These are phyloP conservation scores for Rhegmatorhina hoffmannsi DNA, from an alignment of 2,113 vertebrate genomes.

Conservation along the genomic window DNA sequence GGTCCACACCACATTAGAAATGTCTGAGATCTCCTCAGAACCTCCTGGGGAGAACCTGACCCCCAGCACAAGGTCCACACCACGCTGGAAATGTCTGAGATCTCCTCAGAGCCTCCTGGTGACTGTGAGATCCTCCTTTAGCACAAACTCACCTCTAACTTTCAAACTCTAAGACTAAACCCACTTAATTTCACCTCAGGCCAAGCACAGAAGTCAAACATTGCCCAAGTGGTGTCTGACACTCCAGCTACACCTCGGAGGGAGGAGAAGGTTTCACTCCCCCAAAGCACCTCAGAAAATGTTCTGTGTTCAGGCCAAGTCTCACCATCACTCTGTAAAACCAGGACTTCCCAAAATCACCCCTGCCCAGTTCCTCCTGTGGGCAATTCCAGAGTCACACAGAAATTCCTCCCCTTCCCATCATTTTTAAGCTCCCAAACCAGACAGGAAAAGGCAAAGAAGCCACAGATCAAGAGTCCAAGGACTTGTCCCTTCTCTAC, in stretches of 20 bases:
- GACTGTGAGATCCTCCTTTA: background rate
- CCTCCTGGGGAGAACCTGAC: too few relatives aligned
- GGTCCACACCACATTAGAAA: too few relatives aligned
- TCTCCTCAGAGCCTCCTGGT: too few relatives aligned
- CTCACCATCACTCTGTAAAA: background rate
- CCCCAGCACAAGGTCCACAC: too few relatives aligned
- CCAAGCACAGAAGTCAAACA: fast-evolving
- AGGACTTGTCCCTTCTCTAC: background rate
- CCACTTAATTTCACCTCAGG: background rate
- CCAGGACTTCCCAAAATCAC: background rate
- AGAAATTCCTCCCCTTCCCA: fast-evolving
- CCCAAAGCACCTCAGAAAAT: fast-evolving
- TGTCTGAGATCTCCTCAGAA: too few relatives aligned
- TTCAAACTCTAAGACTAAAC: background rate
- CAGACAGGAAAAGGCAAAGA: background rate
- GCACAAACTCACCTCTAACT: background rate
- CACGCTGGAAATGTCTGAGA: too few relatives aligned
- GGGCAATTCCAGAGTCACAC: fast-evolving
- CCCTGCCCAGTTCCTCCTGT: background rate
- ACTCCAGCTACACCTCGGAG: background rate
- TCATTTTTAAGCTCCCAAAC: background rate
- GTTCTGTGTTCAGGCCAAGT: background rate
- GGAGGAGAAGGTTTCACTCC: background rate
- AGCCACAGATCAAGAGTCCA: fast-evolving
- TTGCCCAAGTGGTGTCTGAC: fast-evolving